These are phyloP conservation scores for Dicrurus megarhynchus DNA, from an alignment of 2,113 vertebrate species.

Conservation along the genomic window DNA sequence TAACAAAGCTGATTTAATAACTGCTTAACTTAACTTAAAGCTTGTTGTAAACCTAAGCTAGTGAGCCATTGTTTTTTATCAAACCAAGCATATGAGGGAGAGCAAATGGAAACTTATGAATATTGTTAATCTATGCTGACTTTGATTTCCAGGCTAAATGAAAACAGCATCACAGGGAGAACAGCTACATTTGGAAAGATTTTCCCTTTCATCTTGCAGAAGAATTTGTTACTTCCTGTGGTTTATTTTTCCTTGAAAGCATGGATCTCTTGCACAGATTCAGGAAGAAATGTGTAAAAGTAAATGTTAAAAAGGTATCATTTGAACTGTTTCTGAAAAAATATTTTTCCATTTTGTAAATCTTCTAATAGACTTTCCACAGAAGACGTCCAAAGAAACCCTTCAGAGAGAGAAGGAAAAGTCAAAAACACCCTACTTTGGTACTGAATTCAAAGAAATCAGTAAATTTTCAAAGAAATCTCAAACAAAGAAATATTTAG, in stretches of 20 bases:
- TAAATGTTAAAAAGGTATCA: neutral
- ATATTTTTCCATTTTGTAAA: neutral
- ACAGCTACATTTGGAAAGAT: neutral
- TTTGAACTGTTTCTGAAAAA: neutral
- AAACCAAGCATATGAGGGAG: neutral
- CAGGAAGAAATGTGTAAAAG: neutral
- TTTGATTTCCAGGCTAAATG: neutral
- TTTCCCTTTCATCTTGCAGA: neutral
- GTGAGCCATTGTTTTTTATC: neutral
- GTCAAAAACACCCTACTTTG: fast-evolving
- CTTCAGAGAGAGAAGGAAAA: neutral
- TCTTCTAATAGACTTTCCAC: neutral
- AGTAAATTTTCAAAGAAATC: neutral
- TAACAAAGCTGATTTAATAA: neutral
- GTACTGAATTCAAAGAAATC: neutral
- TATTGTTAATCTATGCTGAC: neutral
- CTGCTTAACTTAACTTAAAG: neutral
- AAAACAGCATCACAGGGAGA: neutral
- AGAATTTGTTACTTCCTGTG: neutral
- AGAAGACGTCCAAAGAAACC: neutral
- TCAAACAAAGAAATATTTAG: neutral
- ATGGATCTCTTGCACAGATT: neutral
- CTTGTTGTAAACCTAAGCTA: neutral
- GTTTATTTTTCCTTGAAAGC: neutral
- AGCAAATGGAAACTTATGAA: neutral